phyloP scores from a whole-genome alignment of 2,797 vertebrate genomes.

The Phrynocephalus forsythii region DNA sequence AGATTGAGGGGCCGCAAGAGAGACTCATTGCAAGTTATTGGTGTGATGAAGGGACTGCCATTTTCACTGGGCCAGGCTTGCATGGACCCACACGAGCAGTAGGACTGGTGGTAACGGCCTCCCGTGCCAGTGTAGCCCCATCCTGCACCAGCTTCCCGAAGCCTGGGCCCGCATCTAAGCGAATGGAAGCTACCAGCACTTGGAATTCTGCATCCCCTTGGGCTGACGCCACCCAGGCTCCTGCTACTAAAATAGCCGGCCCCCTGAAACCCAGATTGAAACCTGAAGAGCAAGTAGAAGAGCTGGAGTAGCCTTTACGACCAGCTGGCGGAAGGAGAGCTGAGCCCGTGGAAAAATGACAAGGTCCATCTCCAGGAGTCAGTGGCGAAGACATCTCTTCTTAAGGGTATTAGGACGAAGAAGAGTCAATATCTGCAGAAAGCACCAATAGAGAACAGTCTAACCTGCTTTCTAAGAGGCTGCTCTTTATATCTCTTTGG shows the following conservation, averaged over 20 bases:
- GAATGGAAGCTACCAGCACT: neutral
- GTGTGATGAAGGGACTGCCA: conserved; percentile 54
- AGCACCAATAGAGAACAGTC: neutral
- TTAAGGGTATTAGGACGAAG: too few species aligned
- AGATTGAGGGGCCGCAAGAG: conserved; percentile 67
- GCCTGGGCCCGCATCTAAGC: neutral
- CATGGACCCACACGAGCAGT: neutral
- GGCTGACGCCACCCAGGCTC: conserved; percentile 11
- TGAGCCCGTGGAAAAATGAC: conserved; percentile 6
- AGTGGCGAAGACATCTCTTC: neutral
- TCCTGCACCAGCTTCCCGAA: neutral
- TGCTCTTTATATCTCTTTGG: conserved; percentile 63
- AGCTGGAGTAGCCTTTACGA: neutral
- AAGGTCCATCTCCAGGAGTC: neutral
- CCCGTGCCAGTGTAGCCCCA: neutral
- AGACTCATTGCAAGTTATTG: conserved; percentile 67
- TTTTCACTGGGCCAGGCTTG: neutral
- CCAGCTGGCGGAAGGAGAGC: neutral
- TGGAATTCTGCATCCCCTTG: neutral
- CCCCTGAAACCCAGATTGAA: neutral
- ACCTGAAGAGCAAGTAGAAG: neutral
- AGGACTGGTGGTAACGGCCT: neutral
- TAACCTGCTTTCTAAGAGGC: conserved; percentile 22
- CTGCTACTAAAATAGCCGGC: conserved; percentile 12
- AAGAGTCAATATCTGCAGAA: neutral